Evolutionary conservation across 2,113 vertebrate genomes (phyloP).

Genomic region (Pterophyllum scalare): DNA sequence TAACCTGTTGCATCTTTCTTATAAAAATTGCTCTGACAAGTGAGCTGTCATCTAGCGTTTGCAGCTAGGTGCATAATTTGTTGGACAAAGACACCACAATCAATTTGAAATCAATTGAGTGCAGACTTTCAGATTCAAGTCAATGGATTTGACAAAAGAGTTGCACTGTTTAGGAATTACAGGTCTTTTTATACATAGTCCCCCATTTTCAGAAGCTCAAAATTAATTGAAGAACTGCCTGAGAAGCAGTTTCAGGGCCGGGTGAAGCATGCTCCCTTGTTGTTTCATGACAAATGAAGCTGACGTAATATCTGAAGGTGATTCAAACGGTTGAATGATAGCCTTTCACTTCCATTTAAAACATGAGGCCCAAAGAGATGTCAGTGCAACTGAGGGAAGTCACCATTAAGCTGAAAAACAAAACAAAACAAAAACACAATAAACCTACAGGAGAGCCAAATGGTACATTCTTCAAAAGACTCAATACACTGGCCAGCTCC

Average conservation of each 20-base stretch:
- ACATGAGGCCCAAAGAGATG: not conserved
- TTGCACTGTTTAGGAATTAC: not conserved
- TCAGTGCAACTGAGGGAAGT: not conserved
- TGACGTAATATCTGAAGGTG: not conserved
- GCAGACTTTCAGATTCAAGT: no score
- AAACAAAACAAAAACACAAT: no score
- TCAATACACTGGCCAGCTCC: not conserved
- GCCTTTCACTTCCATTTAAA: not conserved
- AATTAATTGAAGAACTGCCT: not conserved
- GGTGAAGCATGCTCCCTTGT: not conserved
- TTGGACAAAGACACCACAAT: not conserved
- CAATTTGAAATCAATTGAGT: not conserved
- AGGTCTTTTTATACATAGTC: not conserved
- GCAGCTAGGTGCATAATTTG: not conserved
- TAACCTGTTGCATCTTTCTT: constrained; percentile 12
- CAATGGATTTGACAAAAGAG: not conserved
- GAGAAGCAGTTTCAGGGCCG: not conserved
- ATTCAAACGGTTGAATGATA: not conserved
- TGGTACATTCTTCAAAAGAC: not conserved
- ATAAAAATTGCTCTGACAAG: not conserved
- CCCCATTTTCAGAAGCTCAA: not conserved
- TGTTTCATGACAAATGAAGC: not conserved
- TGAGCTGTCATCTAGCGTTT: not conserved
- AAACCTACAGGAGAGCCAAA: no score
- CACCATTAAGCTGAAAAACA: no score